Evolutionary conservation across 2,888 invertebrate genomes (phyloP), one percentile per base, ranked within the genome.

Genomic region (Ctena decussata): DNA sequence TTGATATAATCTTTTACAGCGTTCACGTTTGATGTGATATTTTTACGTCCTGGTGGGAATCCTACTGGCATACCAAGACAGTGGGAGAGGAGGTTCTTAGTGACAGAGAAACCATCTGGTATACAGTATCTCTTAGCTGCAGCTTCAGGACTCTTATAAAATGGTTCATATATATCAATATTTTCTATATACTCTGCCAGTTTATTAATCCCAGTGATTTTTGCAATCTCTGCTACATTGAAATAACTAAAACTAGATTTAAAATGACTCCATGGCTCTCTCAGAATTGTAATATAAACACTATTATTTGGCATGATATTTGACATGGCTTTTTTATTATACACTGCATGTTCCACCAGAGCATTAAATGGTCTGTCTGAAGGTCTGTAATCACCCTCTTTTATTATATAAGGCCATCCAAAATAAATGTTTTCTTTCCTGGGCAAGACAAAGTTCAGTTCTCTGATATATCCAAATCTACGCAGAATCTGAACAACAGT

Each of bases 41-140:
- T 91, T n/a, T 44, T 35, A 21, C 88, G 80, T 15, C 92, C 92
- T 12, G 74, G 60, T 0, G 94, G 94, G 80, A 93, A 95, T 44
- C 95, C 95, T 0, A 93, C 77, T 0, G 94, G 93, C 92, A 95
- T 93, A 6, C 95, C 95, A 12, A 95, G 84, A 85, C 94, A 94
- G 83, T 94, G 94, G 2, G 95, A 92, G 90, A 94, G 85, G 21
- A 94, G 89, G 79, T 95, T 95, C 81, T 90, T 93, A 6, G 94
- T 93, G 53, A 95, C 84, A 37, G 94, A 94, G 80, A 94, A 94
- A 21, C 91, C 90, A 82, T 94, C 90, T 0, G 95, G 95, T 53
- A 95, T 92, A 81, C 95, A 95, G 77, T 90, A 92, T 60, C 93
- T 83, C 1, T 82, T 76, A 3, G 53, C 57, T 3, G 89, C 76